A percentile compares a stretch with the other conserved stretches of the same genome.
These are phyloP conservation scores for Brotogeris chrysoptera DNA, from an alignment of 2,797 vertebrate species.

Conservation along the genomic window DNA sequence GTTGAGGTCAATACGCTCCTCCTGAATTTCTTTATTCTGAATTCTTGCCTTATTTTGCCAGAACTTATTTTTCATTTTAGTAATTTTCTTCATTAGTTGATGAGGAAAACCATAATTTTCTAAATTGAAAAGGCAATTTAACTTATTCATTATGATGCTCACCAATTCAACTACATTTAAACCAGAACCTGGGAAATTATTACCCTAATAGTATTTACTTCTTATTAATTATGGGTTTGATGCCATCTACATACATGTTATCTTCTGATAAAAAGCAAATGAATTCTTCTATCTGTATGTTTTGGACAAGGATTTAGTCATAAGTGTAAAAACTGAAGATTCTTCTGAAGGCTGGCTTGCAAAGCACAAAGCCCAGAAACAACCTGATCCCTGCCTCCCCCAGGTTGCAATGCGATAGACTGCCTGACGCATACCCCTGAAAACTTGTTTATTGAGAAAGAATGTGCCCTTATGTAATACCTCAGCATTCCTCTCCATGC, in stretches of 20 bases:
- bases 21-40: not conserved
- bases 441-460: not conserved
- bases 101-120: not conserved
- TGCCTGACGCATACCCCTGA: not conserved
- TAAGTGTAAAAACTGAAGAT: not conserved
- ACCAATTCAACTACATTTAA: not conserved
- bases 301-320: not conserved
- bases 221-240: not conserved
- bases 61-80: not conserved
- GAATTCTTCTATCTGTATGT: not conserved
- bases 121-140: not conserved
- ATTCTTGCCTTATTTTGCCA: not conserved
- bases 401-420: fast-evolving
- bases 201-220: not conserved
- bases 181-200: not conserved
- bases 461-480: not conserved
- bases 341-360: not conserved
- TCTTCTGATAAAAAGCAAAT: not conserved
- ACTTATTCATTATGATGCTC: not conserved
- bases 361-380: not conserved
- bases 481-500: not conserved
- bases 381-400: not conserved
- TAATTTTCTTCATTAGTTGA: not conserved
- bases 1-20: fast-evolving
- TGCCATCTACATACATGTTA: not conserved